phyloP scores from a whole-genome alignment of 2,113 vertebrate species.

The Takifugu flavidus region DNA sequence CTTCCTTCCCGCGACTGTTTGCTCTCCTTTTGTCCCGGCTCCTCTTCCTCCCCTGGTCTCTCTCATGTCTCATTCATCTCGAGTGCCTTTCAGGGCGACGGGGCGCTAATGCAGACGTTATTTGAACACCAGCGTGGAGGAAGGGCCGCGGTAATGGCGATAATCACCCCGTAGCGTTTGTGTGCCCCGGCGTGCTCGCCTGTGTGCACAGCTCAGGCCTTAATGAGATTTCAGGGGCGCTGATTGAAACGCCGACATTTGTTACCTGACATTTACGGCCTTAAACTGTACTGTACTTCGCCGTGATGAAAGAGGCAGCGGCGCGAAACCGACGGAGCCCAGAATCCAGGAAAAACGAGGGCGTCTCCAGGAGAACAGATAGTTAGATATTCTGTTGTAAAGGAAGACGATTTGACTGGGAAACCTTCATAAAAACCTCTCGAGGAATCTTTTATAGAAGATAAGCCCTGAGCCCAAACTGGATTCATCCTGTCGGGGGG shows the following conservation, averaged over 20 bases:
- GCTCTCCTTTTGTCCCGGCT: not conserved
- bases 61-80: not conserved
- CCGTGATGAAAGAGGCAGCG: not conserved
- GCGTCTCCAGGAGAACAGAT: too few relatives aligned
- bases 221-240: conserved; percentile 32
- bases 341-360: not conserved
- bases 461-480: too few relatives aligned
- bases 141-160: not conserved
- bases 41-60: not conserved
- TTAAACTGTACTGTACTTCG: conserved; percentile 11
- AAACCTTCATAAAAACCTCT: too few relatives aligned
- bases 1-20: conserved; percentile 23
- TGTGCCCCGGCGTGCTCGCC: not conserved
- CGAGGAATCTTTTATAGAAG: too few relatives aligned
- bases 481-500: too few relatives aligned
- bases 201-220: conserved; percentile 2
- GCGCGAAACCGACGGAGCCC: too few relatives aligned
- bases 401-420: too few relatives aligned
- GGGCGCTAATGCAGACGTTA: too few relatives aligned
- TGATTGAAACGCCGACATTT: conserved; percentile 25
- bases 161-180: not conserved
- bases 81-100: not conserved
- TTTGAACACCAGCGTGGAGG: not conserved
- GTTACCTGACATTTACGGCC: conserved; percentile 19
- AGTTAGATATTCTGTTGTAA: too few relatives aligned